Evolutionary conservation across 2,797 vertebrate species (phyloP).

Genomic region (Percopsis omiscomaycus): DNA sequence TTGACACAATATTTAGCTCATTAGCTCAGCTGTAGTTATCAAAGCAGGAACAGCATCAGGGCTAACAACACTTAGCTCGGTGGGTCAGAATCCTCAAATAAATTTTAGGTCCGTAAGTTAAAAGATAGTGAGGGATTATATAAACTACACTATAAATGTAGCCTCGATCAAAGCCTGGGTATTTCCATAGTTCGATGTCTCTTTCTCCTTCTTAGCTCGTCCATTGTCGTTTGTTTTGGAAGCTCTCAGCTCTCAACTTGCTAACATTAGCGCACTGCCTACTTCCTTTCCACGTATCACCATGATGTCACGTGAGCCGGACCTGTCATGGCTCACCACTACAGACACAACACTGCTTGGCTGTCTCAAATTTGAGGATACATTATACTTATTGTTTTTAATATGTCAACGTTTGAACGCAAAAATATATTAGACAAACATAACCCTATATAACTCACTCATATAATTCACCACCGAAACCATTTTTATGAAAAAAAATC

Average conservation of each 20-base stretch:
- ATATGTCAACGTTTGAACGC: not conserved
- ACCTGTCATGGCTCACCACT: not conserved
- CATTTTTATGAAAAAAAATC: constrained; percentile 46
- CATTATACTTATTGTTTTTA: not conserved
- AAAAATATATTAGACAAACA: no score
- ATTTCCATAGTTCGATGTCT: constrained; percentile 6
- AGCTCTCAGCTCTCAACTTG: constrained; percentile 44
- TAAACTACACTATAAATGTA: not conserved
- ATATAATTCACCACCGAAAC: not conserved
- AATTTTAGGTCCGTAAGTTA: not conserved
- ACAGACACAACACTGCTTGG: not conserved
- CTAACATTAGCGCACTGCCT: constrained; percentile 51
- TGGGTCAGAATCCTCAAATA: constrained; percentile 11
- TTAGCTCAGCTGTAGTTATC: constrained; percentile 31
- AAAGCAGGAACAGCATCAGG: constrained; percentile 14
- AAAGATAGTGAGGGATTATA: not conserved
- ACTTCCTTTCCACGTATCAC: constrained; percentile 81
- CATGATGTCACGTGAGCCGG: constrained; percentile 61
- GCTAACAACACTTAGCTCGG: constrained; percentile 3
- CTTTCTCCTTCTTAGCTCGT: constrained; percentile 23
- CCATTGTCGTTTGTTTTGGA: constrained; percentile 73
- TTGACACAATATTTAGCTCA: constrained; percentile 15
- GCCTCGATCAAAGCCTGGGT: not conserved
- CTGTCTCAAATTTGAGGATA: not conserved
- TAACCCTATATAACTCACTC: not conserved